These are phyloP conservation scores for Lymantria monacha DNA, from an alignment of 2,888 invertebrate species.

Conservation along the genomic window DNA sequence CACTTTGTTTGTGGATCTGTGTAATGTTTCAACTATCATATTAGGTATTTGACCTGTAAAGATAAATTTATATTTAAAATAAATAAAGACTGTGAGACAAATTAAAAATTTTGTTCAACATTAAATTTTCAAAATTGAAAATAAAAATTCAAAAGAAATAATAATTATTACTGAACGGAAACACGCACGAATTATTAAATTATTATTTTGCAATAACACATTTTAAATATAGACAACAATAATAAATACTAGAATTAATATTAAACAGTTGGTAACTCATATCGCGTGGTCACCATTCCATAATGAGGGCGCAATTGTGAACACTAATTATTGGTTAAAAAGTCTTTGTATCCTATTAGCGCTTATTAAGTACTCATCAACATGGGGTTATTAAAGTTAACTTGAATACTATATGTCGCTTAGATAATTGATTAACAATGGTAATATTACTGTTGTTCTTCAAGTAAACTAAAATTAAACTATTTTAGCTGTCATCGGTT, in stretches of 20 bases:
- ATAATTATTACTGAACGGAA: no score
- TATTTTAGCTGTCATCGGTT: no score
- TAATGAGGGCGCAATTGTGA: neutral
- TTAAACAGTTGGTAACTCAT: neutral
- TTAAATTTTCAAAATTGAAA: no score
- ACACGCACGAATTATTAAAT: neutral
- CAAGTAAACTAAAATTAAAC: no score
- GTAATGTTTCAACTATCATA: no score
- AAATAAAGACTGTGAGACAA: no score
- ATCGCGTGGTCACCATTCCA: neutral
- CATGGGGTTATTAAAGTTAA: neutral
- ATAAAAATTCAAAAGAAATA: no score
- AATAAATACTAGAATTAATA: neutral
- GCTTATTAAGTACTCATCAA: neutral
- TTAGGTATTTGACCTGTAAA: no score
- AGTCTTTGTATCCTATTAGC: neutral
- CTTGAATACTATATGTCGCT: neutral
- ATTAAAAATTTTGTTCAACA: no score
- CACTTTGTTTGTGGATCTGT: no score
- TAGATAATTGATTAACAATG: constrained; percentile 6
- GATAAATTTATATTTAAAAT: no score
- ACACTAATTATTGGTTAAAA: neutral
- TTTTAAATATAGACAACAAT: neutral
- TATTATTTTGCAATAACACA: neutral
- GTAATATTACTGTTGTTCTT: neutral